Evolutionary conservation across 2,888 invertebrate species (phyloP), one percentile per base, ranked within the genome.

Genomic region (Saturnia pavonia): DNA sequence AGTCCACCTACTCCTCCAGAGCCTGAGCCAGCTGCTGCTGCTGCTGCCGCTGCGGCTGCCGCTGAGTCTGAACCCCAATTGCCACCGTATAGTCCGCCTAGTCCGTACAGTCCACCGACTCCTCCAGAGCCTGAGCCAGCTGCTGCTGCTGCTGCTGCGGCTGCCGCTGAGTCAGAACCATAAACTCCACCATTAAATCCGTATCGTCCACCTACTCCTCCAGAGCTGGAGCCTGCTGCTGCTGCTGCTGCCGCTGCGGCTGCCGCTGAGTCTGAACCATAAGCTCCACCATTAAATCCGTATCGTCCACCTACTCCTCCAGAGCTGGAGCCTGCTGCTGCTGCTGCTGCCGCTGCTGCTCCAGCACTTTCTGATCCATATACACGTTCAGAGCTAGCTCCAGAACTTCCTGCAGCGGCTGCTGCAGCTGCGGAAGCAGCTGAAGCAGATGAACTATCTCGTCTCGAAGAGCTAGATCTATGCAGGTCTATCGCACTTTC

Each of bases 31-130:
- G 70, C 70, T 42, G 63, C 71, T 48, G 74, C 60, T 65, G 68
- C 73, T 43, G 57, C 25, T 60, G 57, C 69, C 67, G 70, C 70
- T 42, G 63, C 71, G 42, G 74, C 60, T 65, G 68, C 73, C 34
- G 57, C 25, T 60, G 57, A 60, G 42, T 45, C 72, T 22, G 71
- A 48, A 48, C 19, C 48, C 1, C 16, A 14, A 48, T 3, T 16
- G 19, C 19, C 66, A 34, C 34, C 34, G 34, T 34, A 34, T 4
- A 34, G 34, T 34, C 34, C 34, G 34, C 34, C 34, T 34, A 34
- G 34, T 34, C 34, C n/a, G n/a, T n/a, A n/a, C n/a, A n/a, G n/a
- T n/a, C n/a, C n/a, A n/a, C n/a, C n/a, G n/a, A n/a, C n/a, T 12
- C 43, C n/a, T 57, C 74, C 70, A 65, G 71, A 43, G 25, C 70